phyloP scores from a whole-genome alignment of 2,113 vertebrate species.

The Dunckerocampus dactyliophorus region DNA sequence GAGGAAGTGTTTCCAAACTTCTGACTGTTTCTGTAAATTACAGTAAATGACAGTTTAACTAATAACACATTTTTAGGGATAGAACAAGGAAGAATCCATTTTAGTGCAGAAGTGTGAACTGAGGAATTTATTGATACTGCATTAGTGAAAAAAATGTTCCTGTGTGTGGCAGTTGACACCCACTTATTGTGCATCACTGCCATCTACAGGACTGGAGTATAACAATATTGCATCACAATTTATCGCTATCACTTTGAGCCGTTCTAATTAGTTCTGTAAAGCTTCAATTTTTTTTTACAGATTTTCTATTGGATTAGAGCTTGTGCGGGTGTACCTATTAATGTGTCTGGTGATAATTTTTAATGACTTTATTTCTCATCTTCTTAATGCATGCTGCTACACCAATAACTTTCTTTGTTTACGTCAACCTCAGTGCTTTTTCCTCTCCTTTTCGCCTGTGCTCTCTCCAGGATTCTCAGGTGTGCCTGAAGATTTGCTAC shows the following conservation, averaged over 20 bases:
- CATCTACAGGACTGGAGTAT: too few species aligned
- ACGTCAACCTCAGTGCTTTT: slow-evolving; percentile 15
- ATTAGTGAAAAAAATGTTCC: not conserved
- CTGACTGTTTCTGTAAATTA: too few species aligned
- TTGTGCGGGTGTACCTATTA: not conserved
- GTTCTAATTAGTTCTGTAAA: not conserved
- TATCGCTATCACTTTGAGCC: too few species aligned
- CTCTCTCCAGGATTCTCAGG: slow-evolving; percentile 90
- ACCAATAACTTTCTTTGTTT: slow-evolving; percentile 29
- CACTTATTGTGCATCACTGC: not conserved
- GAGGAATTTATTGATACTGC: not conserved
- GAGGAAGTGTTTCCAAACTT: too few species aligned
- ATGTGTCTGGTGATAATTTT: not conserved
- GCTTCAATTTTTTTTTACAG: too few species aligned
- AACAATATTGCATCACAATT: too few species aligned
- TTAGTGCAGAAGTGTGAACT: not conserved
- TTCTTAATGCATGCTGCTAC: slow-evolving; percentile 45
- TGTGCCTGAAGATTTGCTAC: slow-evolving; percentile 92
- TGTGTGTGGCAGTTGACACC: not conserved
- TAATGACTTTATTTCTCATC: not conserved
- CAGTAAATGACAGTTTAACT: too few species aligned
- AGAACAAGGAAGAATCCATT: not conserved
- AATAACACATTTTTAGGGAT: not conserved
- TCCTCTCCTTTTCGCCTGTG: slow-evolving; percentile 33
- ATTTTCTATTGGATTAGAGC: not conserved